These are phyloP conservation scores for Anticlea derivata DNA, from an alignment of 2,888 invertebrate genomes.

Conservation along the genomic window DNA sequence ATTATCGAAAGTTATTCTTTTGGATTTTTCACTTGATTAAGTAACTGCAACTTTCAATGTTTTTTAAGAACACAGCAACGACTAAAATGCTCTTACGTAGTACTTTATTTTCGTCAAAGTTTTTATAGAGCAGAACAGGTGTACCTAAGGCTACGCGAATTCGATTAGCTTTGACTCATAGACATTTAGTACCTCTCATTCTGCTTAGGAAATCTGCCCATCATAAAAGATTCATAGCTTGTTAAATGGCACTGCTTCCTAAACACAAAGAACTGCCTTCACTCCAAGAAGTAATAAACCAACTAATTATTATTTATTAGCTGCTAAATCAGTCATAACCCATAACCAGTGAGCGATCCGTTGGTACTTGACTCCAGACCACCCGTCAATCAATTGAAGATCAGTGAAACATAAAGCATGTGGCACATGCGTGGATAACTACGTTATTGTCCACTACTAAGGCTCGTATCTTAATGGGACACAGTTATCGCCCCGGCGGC, in stretches of 20 bases:
- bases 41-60: no score
- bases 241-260: not conserved
- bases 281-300: slow-evolving; percentile 1
- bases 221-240: no score
- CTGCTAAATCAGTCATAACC: slow-evolving; percentile 35
- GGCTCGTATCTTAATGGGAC: not conserved
- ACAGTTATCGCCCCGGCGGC: no score
- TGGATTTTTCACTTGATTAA: no score
- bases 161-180: no score
- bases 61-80: no score
- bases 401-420: slow-evolving; percentile 74
- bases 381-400: slow-evolving; percentile 79
- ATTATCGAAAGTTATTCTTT: not conserved
- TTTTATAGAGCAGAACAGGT: no score
- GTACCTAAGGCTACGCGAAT: no score
- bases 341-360: slow-evolving; percentile 26
- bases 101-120: no score
- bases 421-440: slow-evolving; percentile 71
- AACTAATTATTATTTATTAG: slow-evolving; percentile 48
- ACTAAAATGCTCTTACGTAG: no score
- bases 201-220: no score
- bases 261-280: not conserved
- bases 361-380: slow-evolving; percentile 56
- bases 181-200: no score
- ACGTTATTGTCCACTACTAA: slow-evolving; percentile 58